Conservation (phyloP, 1,140 invertebrate genomes). For the Drosophila pruinosa region DNA sequence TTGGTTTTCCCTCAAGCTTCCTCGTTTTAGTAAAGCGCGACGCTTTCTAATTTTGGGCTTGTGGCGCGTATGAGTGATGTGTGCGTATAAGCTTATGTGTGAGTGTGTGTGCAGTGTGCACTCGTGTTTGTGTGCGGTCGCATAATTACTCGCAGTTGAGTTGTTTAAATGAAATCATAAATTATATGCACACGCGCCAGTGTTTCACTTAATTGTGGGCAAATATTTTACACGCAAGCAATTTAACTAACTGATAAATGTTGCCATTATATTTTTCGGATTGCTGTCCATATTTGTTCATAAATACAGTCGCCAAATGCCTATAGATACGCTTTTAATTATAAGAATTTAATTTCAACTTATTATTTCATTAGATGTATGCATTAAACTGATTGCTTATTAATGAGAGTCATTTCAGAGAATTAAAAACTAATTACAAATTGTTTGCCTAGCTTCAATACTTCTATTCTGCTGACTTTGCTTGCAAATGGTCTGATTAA, state of each 20-base stretch:
- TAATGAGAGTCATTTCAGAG: not conserved
- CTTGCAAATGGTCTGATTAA: not conserved
- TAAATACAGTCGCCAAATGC: not conserved
- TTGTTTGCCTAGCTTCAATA: not conserved
- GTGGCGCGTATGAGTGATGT: slow-evolving; percentile 49
- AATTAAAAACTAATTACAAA: slow-evolving; percentile 1
- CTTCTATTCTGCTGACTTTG: not conserved
- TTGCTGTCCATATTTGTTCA: not conserved
- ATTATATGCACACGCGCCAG: slow-evolving; percentile 55
- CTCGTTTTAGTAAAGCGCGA: slow-evolving; percentile 25
- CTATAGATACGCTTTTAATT: not conserved
- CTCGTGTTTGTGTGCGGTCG: slow-evolving; percentile 44
- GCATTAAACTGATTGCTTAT: not conserved
- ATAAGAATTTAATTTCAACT: slow-evolving; percentile 9
- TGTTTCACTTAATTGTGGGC: slow-evolving; percentile 68
- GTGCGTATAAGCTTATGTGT: slow-evolving; percentile 1
- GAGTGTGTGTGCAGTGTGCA: not conserved
- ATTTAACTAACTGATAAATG: slow-evolving; percentile 53
- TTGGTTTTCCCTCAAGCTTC: too few relatives aligned
- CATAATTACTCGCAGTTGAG: slow-evolving; percentile 75
- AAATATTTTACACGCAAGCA: slow-evolving; percentile 62
- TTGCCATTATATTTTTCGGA: slow-evolving; percentile 14
- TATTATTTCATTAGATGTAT: not conserved
- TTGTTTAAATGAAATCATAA: slow-evolving; percentile 76
- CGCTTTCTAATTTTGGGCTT: slow-evolving; percentile 42